These are phyloP conservation scores for Rhinopithecus roxellana DNA, from an alignment of 2,113 vertebrate genomes.

Conservation along the genomic window DNA sequence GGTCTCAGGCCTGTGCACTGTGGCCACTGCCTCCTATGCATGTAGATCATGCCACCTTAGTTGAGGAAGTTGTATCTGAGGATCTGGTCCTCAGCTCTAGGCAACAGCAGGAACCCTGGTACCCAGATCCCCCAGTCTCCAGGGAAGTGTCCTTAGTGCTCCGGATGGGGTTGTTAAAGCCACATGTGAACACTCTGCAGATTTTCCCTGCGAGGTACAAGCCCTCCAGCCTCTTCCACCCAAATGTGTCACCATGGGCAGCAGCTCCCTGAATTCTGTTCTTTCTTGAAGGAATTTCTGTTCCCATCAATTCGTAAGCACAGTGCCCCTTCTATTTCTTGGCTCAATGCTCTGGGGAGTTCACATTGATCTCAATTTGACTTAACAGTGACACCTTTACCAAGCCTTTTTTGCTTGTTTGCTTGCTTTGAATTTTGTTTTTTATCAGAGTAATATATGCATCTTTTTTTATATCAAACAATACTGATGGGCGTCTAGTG, in stretches of 20 bases:
- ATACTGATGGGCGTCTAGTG: neutral
- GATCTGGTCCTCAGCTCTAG: neutral
- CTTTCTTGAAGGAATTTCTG: neutral
- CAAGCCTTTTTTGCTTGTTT: neutral
- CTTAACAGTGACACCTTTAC: neutral
- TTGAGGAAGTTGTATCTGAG: fast-evolving
- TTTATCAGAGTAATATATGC: neutral
- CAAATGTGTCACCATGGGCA: neutral
- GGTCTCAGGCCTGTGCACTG: fast-evolving
- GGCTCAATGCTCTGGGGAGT: neutral
- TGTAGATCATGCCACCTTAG: fast-evolving
- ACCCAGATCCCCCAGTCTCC: neutral
- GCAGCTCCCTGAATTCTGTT: neutral
- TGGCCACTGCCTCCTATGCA: neutral
- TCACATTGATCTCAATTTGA: neutral
- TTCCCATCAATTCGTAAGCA: neutral
- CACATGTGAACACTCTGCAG: neutral
- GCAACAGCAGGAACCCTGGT: neutral
- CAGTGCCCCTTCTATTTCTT: neutral
- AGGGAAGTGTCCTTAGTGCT: neutral
- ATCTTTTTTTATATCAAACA: neutral
- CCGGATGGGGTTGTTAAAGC: neutral
- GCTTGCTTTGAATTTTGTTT: neutral
- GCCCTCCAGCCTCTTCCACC: neutral
- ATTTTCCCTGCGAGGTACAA: neutral